These are phyloP conservation scores for Haliaeetus leucogaster DNA, from an alignment of 2,113 vertebrate species.

Conservation along the genomic window DNA sequence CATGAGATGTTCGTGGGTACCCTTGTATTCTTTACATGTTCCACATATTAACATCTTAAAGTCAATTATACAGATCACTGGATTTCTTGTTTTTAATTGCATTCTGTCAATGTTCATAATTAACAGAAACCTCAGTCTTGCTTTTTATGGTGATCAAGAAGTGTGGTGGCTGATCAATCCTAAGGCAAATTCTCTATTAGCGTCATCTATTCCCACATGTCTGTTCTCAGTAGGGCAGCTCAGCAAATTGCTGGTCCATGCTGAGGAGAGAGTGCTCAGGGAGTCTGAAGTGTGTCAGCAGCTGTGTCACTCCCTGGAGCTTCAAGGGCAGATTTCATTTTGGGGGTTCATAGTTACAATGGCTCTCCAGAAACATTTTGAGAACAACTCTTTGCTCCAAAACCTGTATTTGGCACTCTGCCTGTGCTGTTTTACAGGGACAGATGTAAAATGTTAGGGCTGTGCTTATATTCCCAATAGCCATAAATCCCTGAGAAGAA, in stretches of 20 bases:
- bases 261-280: not conserved
- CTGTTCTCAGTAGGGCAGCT: not conserved
- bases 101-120: constrained; percentile 20
- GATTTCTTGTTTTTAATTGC: constrained; percentile 53
- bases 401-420: not conserved
- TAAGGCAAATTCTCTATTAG: not conserved
- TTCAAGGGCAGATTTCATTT: not conserved
- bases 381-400: not conserved
- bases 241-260: not conserved
- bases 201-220: not conserved
- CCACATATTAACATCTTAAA: constrained; percentile 25
- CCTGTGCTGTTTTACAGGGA: not conserved
- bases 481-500: constrained; percentile 12
- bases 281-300: not conserved
- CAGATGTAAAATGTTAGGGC: constrained; percentile 26
- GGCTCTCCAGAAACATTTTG: not conserved
- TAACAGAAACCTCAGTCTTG: constrained; percentile 9
- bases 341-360: not conserved
- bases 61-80: constrained; percentile 10
- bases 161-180: not conserved
- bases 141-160: not conserved
- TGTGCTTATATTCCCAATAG: not conserved
- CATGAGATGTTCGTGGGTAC: not conserved
- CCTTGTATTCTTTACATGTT: not conserved
- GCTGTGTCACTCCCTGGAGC: not conserved